Evolutionary conservation across 35 echinoderm and acorn worm species (phyloP).

Genomic region (Strongylocentrotus purpuratus): DNA sequence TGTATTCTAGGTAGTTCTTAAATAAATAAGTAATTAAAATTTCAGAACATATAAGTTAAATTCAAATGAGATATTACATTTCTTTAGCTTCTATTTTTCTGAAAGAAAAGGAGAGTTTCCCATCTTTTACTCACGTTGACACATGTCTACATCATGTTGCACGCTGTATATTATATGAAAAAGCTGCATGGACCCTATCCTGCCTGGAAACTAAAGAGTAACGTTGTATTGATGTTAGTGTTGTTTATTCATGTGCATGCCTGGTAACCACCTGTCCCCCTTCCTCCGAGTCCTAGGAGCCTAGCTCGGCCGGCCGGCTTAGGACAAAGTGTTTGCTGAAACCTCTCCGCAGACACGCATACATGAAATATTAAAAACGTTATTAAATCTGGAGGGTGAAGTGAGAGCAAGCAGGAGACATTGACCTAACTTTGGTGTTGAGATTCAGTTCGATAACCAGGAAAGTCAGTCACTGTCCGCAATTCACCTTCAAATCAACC

Average conservation of each 20-base stretch:
- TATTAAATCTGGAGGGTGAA: conserved; percentile 37
- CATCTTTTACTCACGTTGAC: too few relatives aligned
- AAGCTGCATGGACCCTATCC: neutral
- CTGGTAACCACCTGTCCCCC: neutral
- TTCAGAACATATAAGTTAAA: too few relatives aligned
- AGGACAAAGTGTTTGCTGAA: neutral
- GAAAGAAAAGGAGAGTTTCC: too few relatives aligned
- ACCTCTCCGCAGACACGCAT: conserved; percentile 7
- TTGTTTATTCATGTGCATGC: neutral
- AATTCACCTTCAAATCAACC: conserved; percentile 43
- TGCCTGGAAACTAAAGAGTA: neutral
- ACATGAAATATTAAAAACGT: conserved; percentile 27
- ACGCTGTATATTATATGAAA: too few relatives aligned
- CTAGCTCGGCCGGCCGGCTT: too few relatives aligned
- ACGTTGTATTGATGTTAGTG: neutral
- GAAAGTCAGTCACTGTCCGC: conserved; percentile 44
- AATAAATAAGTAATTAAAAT: too few relatives aligned
- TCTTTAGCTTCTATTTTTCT: too few relatives aligned
- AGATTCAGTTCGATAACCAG: conserved; percentile 43
- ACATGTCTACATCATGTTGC: too few relatives aligned
- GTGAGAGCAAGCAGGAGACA: conserved; percentile 25
- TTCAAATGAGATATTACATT: too few relatives aligned
- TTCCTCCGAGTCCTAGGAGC: neutral
- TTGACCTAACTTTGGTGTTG: conserved; percentile 39
- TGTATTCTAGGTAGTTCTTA: too few relatives aligned